A percentile compares a stretch with the other conserved stretches of the same genome.
Conservation (phyloP, 92 coral and sea anemone genomes). For the Desmophyllum pertusum region DNA sequence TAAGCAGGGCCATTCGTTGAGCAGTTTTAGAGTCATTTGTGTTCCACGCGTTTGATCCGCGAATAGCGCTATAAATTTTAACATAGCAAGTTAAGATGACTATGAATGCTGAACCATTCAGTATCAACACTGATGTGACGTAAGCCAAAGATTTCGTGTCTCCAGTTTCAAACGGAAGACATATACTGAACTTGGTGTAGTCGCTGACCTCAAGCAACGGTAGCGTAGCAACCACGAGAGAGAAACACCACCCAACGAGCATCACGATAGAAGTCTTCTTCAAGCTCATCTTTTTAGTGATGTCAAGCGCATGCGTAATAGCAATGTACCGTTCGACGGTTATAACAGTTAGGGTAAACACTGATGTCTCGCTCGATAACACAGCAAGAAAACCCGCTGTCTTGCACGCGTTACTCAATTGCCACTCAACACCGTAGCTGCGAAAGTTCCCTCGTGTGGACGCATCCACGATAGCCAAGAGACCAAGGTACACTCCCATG, state of each 20-base stretch:
- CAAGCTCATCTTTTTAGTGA: slow-evolving; percentile 78
- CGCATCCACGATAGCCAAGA: slow-evolving; percentile 92
- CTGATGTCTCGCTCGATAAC: slow-evolving; percentile 92
- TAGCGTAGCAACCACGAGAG: slow-evolving; percentile 75
- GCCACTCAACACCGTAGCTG: slow-evolving; percentile 92
- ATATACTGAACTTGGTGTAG: slow-evolving; percentile 90
- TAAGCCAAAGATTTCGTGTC: slow-evolving; percentile 79
- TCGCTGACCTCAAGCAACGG: slow-evolving; percentile 83
- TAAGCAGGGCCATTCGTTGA: slow-evolving; percentile 88
- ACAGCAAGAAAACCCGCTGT: slow-evolving; percentile 95
- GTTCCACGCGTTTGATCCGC: slow-evolving; percentile 99
- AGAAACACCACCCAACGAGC: slow-evolving; percentile 80
- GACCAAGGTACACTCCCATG: slow-evolving; percentile 95
- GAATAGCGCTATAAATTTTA: slow-evolving; percentile 83
- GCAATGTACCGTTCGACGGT: slow-evolving; percentile 97
- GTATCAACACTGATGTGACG: slow-evolving; percentile 69
- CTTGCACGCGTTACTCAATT: slow-evolving; percentile 82
- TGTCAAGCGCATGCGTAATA: slow-evolving; percentile 91
- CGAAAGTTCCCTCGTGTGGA: slow-evolving; percentile 84
- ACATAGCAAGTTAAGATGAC: slow-evolving; percentile 88
- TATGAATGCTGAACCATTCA: slow-evolving; percentile 82
- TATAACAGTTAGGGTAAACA: slow-evolving; percentile 85
- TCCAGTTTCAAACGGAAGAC: slow-evolving; percentile 91
- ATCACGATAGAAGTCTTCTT: slow-evolving; percentile 82
- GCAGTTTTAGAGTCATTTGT: slow-evolving; percentile 94